Evolutionary conservation across 2,888 invertebrate genomes (phyloP), one percentile per base, ranked within the genome.

Genomic region (Drosophila trichaetosa): DNA sequence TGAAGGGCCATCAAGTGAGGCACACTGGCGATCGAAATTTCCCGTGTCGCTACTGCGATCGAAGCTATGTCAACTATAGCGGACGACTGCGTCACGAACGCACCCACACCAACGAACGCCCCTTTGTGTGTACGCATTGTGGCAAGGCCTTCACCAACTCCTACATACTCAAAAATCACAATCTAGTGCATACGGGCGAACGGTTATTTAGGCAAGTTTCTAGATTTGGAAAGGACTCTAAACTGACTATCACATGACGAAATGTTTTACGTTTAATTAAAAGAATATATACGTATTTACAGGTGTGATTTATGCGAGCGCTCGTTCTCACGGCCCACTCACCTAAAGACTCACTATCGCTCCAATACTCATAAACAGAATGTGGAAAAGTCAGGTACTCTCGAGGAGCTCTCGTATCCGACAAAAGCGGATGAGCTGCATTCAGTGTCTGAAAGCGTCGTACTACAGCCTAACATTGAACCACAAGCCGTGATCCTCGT

Each of bases 331-430:
- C 89, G 92, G 4, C 89, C 83, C 56, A 92, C 92, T 66, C 92
- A 93, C 42, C 65, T 92, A 13, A 90, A 91, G 46, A 93, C 92
- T 31, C 92, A 92, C 72, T 86, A 82, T 60, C 84, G 91, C 16
- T 92, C 92, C 1, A 87, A 92, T 60, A 91, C 91, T 8, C 92
- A 92, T 73, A 92, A 92, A 48, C 92, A 92, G 57, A 91, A 89
- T 46, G 72, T 85, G 21, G 90, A 90, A 34, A 90, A 75, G 46
- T 69, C 74, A 2, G 51, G 54, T 31, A 16, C 18, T 6, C 24
- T 27, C 34, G 59, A 71, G 29, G 40, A 53, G 24, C 56, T 52
- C 29, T 10, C 31, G 3, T 53, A 56, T 29, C 13, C 38, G 4
- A 4, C 34, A 36, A 64, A 46, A 31, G 18, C 21, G 24, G 51